Percentiles rank a stretch among this genome's conserved stretches.
phyloP scores from a whole-genome alignment of 2,797 vertebrate genomes.

The Alcedo atthis region DNA sequence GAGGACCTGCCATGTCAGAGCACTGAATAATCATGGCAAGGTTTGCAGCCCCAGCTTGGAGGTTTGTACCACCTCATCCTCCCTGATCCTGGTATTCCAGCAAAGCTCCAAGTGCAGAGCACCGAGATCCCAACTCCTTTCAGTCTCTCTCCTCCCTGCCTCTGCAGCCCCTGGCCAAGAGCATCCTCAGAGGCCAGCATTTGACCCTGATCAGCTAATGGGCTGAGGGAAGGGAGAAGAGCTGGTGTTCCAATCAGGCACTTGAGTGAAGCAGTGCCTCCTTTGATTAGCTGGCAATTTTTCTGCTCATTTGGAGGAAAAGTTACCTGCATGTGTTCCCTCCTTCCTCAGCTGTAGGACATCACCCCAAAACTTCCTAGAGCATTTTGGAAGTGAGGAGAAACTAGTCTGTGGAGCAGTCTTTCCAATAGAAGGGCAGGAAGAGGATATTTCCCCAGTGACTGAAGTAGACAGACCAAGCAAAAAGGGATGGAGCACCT shows the following conservation, averaged over 20 bases:
- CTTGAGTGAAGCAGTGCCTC: not conserved
- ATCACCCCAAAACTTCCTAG: not conserved
- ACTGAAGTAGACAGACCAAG: not conserved
- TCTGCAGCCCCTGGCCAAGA: not conserved
- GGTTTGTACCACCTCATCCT: not conserved
- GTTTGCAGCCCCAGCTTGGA: not conserved
- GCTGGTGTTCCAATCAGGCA: not conserved
- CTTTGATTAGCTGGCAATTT: constrained; percentile 15
- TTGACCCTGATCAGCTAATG: constrained; percentile 36
- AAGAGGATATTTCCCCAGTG: not conserved
- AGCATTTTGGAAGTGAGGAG: not conserved
- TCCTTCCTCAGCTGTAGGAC: not conserved
- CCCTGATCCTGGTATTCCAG: not conserved
- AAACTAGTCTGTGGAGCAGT: not conserved
- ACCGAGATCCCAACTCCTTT: not conserved
- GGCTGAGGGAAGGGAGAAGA: not conserved
- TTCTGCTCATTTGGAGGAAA: constrained; percentile 5
- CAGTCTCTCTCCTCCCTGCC: not conserved
- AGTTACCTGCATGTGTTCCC: not conserved
- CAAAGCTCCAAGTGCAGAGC: not conserved
- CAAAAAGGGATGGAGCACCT: not conserved
- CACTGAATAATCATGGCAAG: rapidly evolving
- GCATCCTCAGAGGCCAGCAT: not conserved
- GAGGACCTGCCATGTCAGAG: not conserved
- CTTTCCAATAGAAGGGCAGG: not conserved